Base-by-base conservation (phyloP, 2,797 vertebrate genomes). In the Typhlichthys eigenmanni region DNA sequence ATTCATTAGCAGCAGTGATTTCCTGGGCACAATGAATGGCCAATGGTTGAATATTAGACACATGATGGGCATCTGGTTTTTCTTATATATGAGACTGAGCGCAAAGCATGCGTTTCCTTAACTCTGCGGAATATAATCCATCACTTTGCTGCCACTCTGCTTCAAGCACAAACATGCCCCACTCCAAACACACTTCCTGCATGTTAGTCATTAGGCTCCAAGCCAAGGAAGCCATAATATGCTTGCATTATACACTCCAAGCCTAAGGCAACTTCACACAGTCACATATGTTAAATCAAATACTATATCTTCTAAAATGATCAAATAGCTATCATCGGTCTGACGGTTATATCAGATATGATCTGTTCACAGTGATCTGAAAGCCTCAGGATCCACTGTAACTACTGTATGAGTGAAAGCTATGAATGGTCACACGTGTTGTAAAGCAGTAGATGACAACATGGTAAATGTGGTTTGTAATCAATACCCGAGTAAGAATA, bases 51-150 rank as follows among this genome's bases (percentile, higher is more conserved):
- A 79, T 75, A 70, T 68, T 73, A 43, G 7, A 9, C 7, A 7
- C 1, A 56, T 64, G 76, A 78, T 66, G 64, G 76, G 68, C 58
- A 81, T 59, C 87, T 89, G 85, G 83, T 89, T 88, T 85, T 70
- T 62, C 74, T 85, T 85, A 65, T 12, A n/a, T 47, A 17, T 29
- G 65, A 17, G 38, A 1, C 38, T 43, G 38, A 43, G 38, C 2
- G 8, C 38, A 43, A 13, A 53, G 0, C 47, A 51, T 51, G 66
- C 38, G 47, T 79, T 70, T 71, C 56, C 62, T 78, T 71, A 19
- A 55, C 73, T 76, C 76, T 47, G 24, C 61, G 62, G 75, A 82
- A 69, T 68, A 78, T 54, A 48, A 50, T 47, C 32, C n/a, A 19
- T 2, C 50, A 47, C 58, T 45, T 14, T 6, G 51, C 58, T 60